phyloP scores from a whole-genome alignment of 1,140 invertebrate species.

The Neodiprion virginianus region DNA sequence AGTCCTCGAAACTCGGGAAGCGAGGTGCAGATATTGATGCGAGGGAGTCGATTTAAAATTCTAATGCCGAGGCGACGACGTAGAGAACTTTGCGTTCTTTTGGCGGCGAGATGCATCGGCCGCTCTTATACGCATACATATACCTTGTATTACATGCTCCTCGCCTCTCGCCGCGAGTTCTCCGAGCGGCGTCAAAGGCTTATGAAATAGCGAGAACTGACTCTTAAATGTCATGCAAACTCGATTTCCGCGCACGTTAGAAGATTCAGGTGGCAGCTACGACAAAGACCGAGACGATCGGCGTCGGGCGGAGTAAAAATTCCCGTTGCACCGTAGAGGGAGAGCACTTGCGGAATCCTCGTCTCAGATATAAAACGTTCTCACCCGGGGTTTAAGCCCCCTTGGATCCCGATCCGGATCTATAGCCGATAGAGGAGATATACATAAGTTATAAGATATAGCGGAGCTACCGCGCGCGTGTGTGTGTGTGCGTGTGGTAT shows the following conservation, averaged over 20 bases:
- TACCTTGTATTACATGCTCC: conserved; percentile 2
- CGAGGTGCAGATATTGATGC: not conserved
- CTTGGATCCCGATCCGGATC: not conserved
- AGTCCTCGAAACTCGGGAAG: not conserved
- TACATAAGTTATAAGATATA: conserved; percentile 8
- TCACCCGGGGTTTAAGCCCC: not conserved
- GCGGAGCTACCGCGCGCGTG: too few relatives aligned
- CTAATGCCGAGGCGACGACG: not conserved
- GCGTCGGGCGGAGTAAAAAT: not conserved
- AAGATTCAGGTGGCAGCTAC: not conserved
- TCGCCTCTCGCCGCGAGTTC: conserved; percentile 8
- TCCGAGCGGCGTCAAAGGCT: conserved; percentile 10
- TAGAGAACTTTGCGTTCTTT: not conserved
- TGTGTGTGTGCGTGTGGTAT: too few relatives aligned
- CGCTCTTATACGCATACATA: not conserved
- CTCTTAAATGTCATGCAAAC: conserved; percentile 23
- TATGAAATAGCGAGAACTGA: conserved; percentile 8
- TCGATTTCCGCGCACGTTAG: conserved; percentile 13
- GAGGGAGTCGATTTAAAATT: not conserved
- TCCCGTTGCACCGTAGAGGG: not conserved
- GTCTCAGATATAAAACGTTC: not conserved
- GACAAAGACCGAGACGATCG: not conserved
- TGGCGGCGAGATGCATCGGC: not conserved
- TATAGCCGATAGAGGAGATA: conserved; percentile 4
- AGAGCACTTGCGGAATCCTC: not conserved